A percentile compares a stretch with the other conserved stretches of the same genome.
These are phyloP conservation scores for Bilobella aurantiaca DNA, from an alignment of 1,140 invertebrate species.

Conservation along the genomic window DNA sequence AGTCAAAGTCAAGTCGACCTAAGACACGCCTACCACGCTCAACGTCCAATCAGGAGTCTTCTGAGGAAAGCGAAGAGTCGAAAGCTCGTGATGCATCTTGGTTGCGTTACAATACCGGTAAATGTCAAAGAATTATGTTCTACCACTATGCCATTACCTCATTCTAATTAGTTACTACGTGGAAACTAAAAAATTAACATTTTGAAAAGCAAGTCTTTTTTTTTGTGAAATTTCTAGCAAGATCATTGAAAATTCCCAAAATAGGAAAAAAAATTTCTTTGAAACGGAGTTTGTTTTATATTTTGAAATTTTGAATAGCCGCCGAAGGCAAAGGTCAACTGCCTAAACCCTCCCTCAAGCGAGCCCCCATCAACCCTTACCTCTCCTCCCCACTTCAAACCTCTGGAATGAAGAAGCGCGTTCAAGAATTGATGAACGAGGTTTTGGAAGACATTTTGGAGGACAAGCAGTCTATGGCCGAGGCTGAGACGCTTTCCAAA, in stretches of 20 bases:
- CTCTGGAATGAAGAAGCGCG: constrained; percentile 12
- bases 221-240: no score
- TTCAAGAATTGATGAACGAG: constrained; percentile 21
- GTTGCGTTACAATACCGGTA: no score
- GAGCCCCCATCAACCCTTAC: constrained; percentile 25
- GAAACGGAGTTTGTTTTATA: no score
- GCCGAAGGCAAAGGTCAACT: neutral
- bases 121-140: no score
- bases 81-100: no score
- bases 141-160: no score
- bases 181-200: no score
- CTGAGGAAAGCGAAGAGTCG: neutral
- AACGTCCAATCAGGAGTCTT: neutral
- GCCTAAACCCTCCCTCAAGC: constrained; percentile 9
- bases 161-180: no score
- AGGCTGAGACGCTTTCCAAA: constrained; percentile 26
- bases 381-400: constrained; percentile 18
- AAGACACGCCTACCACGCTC: neutral
- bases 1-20: neutral
- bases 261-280: no score
- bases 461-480: constrained; percentile 23
- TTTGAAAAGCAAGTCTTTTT: no score
- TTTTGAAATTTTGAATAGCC: neutral
- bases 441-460: constrained; percentile 3
- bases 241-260: no score